Evolutionary conservation across 2,888 invertebrate species (phyloP).

Genomic region (Abrostola triplasia): DNA sequence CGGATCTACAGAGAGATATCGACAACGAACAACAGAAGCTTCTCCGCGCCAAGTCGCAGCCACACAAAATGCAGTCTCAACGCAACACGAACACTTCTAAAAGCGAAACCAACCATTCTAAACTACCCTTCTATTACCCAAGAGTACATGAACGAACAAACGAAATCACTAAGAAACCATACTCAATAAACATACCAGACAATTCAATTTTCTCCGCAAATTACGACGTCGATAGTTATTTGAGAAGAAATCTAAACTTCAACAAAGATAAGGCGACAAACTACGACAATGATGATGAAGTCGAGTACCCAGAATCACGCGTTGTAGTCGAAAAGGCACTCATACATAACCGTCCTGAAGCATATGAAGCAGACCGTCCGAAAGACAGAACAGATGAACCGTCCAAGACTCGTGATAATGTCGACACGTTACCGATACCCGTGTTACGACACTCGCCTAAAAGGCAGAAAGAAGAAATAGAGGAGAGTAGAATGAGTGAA

Average conservation of each 20-base stretch:
- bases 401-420: slow-evolving; percentile 32
- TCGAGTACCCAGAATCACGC: slow-evolving; percentile 30
- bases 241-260: slow-evolving; percentile 78
- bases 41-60: slow-evolving; percentile 56
- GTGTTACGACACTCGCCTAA: slow-evolving; percentile 87
- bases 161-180: slow-evolving; percentile 62
- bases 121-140: slow-evolving; percentile 78
- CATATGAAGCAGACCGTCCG: slow-evolving; percentile 14
- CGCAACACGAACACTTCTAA: slow-evolving; percentile 58
- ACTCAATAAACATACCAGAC: slow-evolving; percentile 84
- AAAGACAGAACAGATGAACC: slow-evolving; percentile 13
- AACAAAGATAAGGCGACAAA: slow-evolving; percentile 51
- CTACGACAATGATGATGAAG: slow-evolving; percentile 24
- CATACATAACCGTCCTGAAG: slow-evolving; percentile 56
- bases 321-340: slow-evolving; percentile 63
- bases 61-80: slow-evolving; percentile 24
- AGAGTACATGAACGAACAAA: slow-evolving; percentile 48
- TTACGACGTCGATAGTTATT: slow-evolving; percentile 80
- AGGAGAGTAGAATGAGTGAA: slow-evolving; percentile 68
- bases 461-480: slow-evolving; percentile 34
- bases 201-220: slow-evolving; percentile 77
- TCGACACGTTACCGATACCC: slow-evolving; percentile 87
- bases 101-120: slow-evolving; percentile 69
- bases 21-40: slow-evolving; percentile 73
- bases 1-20: slow-evolving; percentile 83